These are phyloP conservation scores for Chaetoderma sp. DNA, from an alignment of 2,888 invertebrate species.

Conservation along the genomic window DNA sequence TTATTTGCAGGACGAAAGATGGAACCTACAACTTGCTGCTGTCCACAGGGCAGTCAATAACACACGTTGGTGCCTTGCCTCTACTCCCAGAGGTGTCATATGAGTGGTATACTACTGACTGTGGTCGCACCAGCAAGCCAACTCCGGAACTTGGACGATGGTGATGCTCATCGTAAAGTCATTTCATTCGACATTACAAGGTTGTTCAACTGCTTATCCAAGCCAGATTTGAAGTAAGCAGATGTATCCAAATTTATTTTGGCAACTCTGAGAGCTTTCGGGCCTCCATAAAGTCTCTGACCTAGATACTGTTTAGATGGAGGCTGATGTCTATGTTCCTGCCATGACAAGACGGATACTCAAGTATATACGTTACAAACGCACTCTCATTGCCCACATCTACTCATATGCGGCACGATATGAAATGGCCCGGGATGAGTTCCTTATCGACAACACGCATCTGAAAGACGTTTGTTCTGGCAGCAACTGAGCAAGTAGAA, in stretches of 20 bases:
- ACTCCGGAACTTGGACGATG: slow-evolving; percentile 2
- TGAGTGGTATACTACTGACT: too few relatives aligned
- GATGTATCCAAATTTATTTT: slow-evolving; percentile 17
- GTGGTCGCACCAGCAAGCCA: neutral
- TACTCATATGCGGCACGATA: slow-evolving; percentile 19
- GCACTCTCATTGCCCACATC: slow-evolving; percentile 3
- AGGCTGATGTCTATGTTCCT: slow-evolving; percentile 16
- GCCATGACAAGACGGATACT: slow-evolving; percentile 22
- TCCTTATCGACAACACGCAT: neutral
- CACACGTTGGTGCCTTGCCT: slow-evolving; percentile 13
- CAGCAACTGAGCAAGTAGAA: neutral
- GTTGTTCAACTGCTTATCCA: slow-evolving; percentile 23
- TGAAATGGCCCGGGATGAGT: slow-evolving; percentile 15
- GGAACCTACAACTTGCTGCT: slow-evolving; percentile 22
- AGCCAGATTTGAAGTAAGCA: slow-evolving; percentile 10
- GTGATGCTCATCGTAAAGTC: slow-evolving; percentile 22
- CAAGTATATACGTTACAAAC: slow-evolving; percentile 26
- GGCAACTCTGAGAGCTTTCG: slow-evolving; percentile 9
- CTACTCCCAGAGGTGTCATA: slow-evolving; percentile 27
- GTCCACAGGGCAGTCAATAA: slow-evolving; percentile 9
- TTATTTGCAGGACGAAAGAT: neutral
- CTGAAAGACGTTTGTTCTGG: neutral
- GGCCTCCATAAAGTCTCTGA: slow-evolving; percentile 13
- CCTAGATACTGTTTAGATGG: slow-evolving; percentile 21
- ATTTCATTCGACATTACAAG: slow-evolving; percentile 28